Evolutionary conservation across 2,888 invertebrate species (phyloP).

Genomic region (Proisotoma minuta): DNA sequence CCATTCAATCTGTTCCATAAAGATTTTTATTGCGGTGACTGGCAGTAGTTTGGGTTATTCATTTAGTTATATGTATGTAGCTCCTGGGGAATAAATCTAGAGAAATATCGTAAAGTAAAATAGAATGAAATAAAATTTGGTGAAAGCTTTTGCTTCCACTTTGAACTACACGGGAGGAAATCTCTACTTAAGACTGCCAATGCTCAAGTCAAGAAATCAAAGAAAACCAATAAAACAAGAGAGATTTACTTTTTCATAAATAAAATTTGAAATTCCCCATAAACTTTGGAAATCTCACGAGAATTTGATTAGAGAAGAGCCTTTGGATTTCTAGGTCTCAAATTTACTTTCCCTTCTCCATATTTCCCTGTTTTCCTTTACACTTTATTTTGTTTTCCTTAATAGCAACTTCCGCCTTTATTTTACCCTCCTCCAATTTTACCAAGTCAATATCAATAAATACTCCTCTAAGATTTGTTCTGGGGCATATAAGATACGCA

Average conservation of each 20-base stretch:
- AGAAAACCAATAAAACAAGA: constrained; percentile 15
- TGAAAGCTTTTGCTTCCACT: not conserved
- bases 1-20: no score
- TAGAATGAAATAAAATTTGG: constrained; percentile 8
- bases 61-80: no score
- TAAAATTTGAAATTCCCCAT: constrained; percentile 14
- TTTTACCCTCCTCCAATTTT: no score
- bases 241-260: constrained; percentile 14
- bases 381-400: not conserved
- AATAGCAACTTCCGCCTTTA: no score
- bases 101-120: constrained; percentile 8
- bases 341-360: constrained; percentile 9
- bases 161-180: not conserved
- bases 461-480: no score
- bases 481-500: no score
- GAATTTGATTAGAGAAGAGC: constrained; percentile 10
- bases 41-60: no score
- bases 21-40: no score
- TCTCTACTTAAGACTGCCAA: not conserved
- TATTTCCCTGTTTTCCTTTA: not conserved
- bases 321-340: constrained; percentile 5
- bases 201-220: constrained; percentile 7
- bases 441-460: no score
- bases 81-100: constrained; percentile 11
- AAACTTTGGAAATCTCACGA: constrained; percentile 3